phyloP scores from a whole-genome alignment of 1,140 invertebrate genomes.

The Neodiprion fabricii region DNA sequence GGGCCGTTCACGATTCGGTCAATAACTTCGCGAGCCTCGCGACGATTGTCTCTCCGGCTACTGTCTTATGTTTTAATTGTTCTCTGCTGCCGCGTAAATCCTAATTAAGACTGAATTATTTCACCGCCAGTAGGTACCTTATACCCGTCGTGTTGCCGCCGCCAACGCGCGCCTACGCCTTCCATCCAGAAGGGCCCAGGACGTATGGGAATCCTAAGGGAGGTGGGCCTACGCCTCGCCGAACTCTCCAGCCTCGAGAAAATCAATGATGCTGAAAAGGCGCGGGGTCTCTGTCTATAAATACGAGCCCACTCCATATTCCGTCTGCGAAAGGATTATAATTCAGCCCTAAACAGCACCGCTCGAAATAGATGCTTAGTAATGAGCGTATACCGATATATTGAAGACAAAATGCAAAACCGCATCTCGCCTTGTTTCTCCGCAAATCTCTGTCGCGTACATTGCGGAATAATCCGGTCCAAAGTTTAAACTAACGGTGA shows the following conservation, averaged over 20 bases:
- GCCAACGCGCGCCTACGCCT: neutral
- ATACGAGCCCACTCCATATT: neutral
- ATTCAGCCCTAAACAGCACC: no score
- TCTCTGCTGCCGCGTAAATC: constrained; percentile 45
- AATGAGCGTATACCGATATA: no score
- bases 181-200: neutral
- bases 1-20: constrained; percentile 7
- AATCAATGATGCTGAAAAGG: constrained; percentile 5
- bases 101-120: constrained; percentile 55
- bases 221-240: neutral
- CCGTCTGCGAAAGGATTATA: neutral
- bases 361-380: no score
- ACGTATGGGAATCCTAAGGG: neutral
- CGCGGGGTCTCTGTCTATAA: neutral
- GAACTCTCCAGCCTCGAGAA: neutral
- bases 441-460: no score
- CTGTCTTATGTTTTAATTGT: constrained; percentile 51
- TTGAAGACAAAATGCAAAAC: no score
- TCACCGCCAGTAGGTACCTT: constrained; percentile 23
- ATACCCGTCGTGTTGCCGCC: neutral
- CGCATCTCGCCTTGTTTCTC: no score
- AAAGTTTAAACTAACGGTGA: no score
- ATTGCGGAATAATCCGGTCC: no score
- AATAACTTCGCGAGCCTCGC: constrained; percentile 20
- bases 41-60: constrained; percentile 29